Evolutionary conservation across 1,140 invertebrate genomes (phyloP).

Genomic region (Drosophila punjabiensis): DNA sequence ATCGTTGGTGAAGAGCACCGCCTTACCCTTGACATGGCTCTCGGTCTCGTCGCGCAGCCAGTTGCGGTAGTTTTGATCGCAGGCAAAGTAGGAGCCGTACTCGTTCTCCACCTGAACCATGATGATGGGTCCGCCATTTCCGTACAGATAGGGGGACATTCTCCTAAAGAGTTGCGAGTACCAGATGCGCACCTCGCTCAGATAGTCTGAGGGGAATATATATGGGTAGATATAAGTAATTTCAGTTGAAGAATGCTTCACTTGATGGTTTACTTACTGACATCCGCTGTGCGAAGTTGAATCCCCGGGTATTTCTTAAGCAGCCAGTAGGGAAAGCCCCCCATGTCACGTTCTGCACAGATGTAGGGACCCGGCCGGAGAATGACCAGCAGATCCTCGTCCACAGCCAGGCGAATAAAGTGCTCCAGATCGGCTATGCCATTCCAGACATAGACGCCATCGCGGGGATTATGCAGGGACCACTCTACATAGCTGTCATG

Average conservation of each 20-base stretch:
- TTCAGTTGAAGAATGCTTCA: not conserved
- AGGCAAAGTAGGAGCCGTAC: conserved; percentile 94
- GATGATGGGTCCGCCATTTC: conserved; percentile 93
- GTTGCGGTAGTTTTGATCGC: conserved; percentile 89
- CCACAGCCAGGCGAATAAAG: conserved; percentile 93
- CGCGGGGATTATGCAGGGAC: conserved; percentile 94
- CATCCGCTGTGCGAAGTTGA: conserved; percentile 88
- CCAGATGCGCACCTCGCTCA: conserved; percentile 88
- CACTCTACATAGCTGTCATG: conserved; percentile 94
- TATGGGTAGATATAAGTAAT: not conserved
- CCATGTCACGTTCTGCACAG: conserved; percentile 94
- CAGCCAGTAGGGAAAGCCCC: conserved; percentile 94
- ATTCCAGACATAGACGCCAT: conserved; percentile 90
- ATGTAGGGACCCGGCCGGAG: conserved; percentile 97
- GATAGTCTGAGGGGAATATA: conserved; percentile 86
- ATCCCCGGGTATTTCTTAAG: conserved; percentile 90
- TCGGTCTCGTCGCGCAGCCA: conserved; percentile 88
- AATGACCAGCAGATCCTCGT: conserved; percentile 93
- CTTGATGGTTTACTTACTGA: conserved; percentile 56
- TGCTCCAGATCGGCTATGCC: conserved; percentile 91
- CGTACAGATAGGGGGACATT: conserved; percentile 87
- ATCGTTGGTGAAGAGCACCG: conserved; percentile 94
- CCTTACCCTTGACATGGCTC: conserved; percentile 88
- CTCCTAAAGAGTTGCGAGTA: conserved; percentile 87
- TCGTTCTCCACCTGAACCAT: conserved; percentile 97